Evolutionary conservation across 35 echinoderm and acorn worm species (phyloP), one percentile per base, ranked within the genome.

Genomic region (Ophiothrix spiculata): DNA sequence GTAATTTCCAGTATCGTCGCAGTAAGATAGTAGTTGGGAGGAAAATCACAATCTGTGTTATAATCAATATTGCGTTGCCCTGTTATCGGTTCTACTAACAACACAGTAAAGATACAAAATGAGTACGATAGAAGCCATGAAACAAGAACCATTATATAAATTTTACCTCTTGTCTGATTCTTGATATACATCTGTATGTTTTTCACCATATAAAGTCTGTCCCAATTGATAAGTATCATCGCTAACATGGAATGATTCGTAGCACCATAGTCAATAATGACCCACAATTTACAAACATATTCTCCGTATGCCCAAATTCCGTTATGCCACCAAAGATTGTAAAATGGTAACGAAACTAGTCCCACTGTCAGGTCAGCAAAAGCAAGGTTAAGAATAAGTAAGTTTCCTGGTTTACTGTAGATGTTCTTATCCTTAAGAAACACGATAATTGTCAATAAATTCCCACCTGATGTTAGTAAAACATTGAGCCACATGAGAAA

Each of bases 221-320:
- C 91, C 37, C 88, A 79, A 31, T 86, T 88, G 41, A 93, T 82
- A 36, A 93, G 46, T 0, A 93, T 36, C 32, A 93, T 93, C 2
- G 79, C 64, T 11, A 56, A 25, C 19, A 39, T 31, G 0, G 91
- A 93, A 0, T 79, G 14, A 21, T 40, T 54, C 0, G 63, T 75
- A 3, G 81, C 80, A 0, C 75, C 64, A 79, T 87, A 92, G 37
- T 92, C 90, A 10, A 77, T 36, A 32, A 87, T 75, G 25, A 41
- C 32, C 77, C 32, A 80, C 0, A 56, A 77, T 56, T 86, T 92
- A 49, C 90, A 92, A 29, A 87, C 56, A 29, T 69, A 38, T 28
- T 92, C 78, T 31, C 90, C 85, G 11, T 81, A 80, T 25, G 78
- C 28, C 90, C 84, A 92, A 31, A 4, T 19, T 29, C 34, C 91